Evolutionary conservation across 2,113 vertebrate species (phyloP), one percentile per base, ranked within the genome.

Genomic region (Epinephelus moara): DNA sequence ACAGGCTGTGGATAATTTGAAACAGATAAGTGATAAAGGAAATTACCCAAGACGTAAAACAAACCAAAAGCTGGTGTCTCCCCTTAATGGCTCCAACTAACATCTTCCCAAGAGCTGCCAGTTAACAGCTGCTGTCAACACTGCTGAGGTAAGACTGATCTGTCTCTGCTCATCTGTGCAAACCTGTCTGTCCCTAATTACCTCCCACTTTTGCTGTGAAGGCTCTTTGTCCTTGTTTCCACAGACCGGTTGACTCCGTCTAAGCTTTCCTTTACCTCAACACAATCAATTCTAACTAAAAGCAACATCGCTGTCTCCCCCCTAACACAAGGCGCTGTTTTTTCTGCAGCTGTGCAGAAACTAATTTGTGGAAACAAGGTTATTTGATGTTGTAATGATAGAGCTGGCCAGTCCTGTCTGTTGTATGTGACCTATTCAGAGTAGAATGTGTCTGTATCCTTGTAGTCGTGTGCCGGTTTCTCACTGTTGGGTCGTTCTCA

Each of bases 301-400:
- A 63, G 63, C 74, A 15, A 64, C 78, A 56, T 70, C 60, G 63
- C 72, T 80, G 42, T n/a, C 12, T 61, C 66, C 23, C 25, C 27
- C 23, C 50, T 47, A 77, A 79, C 64, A 82, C 47, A 6, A 72
- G 37, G 7, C 21, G 13, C 63, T 74, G 60, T 45, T 85, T 49
- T 2, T 47, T 40, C 50, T 74, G 78, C 69, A 57, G 78, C 77
- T 82, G 59, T 66, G 53, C 78, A 71, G 68, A 75, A 70, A 70
- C 62, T 55, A 77, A 85, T 93, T 88, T 94, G 90, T 94, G 91
- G 94, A 95, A 94, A 94, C 94, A 93, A 94, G 93, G 81, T 84
- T 86, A 40, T 75, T 86, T 70, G 85, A 60, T 90, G 91, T 93
- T 78, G 82, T 91, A 56, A 71, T 82, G 47, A 68, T 91, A 83